Conservation (phyloP, 1,140 invertebrate species). For the Ips nitidus region DNA sequence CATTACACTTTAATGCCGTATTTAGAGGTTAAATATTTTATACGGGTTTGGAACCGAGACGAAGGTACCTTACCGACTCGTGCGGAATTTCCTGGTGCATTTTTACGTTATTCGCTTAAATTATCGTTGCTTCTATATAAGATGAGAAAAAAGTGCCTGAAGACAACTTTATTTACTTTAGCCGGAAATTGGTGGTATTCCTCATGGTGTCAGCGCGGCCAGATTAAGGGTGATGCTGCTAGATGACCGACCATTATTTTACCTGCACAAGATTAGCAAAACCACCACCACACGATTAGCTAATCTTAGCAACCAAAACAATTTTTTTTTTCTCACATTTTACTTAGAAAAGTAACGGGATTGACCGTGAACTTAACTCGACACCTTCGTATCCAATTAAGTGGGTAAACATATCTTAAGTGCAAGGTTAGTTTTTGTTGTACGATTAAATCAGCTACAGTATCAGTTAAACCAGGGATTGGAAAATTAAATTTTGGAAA, state of each 20-base stretch:
- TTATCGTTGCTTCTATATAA: slow-evolving; percentile 25
- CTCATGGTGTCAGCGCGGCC: slow-evolving; percentile 16
- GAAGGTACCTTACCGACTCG: slow-evolving; percentile 18
- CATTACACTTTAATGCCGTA: slow-evolving; percentile 31
- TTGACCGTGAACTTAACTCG: too few relatives aligned
- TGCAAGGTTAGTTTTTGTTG: too few relatives aligned
- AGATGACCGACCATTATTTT: background rate
- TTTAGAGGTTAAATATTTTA: slow-evolving; percentile 33
- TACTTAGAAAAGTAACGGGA: too few relatives aligned
- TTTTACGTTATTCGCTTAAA: slow-evolving; percentile 24
- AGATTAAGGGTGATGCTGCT: slow-evolving; percentile 5
- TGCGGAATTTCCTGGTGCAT: slow-evolving; percentile 24
- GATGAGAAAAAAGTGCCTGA: slow-evolving; percentile 14
- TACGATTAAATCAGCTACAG: too few relatives aligned
- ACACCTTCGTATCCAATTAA: too few relatives aligned
- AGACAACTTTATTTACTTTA: slow-evolving; percentile 31
- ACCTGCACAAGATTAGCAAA: too few relatives aligned
- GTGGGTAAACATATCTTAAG: too few relatives aligned
- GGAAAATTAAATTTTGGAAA: too few relatives aligned
- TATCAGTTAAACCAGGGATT: too few relatives aligned
- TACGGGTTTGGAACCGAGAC: slow-evolving; percentile 19
- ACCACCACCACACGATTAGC: too few relatives aligned
- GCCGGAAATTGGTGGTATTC: slow-evolving; percentile 16
- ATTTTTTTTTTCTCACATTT: too few relatives aligned
- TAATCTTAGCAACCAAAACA: too few relatives aligned